Evolutionary conservation across 2,113 vertebrate genomes (phyloP).

Genomic region (Oncorhynchus mykiss): DNA sequence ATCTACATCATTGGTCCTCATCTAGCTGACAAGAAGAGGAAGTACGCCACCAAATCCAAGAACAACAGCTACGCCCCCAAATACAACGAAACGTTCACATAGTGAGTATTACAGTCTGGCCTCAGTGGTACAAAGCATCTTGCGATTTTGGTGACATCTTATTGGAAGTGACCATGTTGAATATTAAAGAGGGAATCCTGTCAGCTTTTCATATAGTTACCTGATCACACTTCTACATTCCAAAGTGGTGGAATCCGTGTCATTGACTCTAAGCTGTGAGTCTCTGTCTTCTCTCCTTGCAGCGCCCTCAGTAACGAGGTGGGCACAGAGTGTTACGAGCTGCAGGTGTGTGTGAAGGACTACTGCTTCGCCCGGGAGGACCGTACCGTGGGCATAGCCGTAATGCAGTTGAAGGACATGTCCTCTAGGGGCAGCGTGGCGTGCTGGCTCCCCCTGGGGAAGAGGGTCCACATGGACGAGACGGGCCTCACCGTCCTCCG

Average conservation of each 20-base stretch:
- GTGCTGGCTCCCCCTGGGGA: conserved; percentile 93
- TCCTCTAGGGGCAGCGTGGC: conserved; percentile 86
- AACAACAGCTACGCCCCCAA: conserved; percentile 99
- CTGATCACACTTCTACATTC: no score
- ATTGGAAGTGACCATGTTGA: no score
- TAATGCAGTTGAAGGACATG: conserved; percentile 92
- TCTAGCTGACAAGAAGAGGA: conserved; percentile 97
- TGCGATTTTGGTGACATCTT: no score
- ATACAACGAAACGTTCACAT: conserved; percentile 96
- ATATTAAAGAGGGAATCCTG: no score
- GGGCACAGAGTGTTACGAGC: conserved; percentile 94
- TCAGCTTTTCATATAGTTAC: no score
- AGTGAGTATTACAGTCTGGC: conserved; percentile 78
- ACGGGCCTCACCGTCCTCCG: conserved; percentile 94
- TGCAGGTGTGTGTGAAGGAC: conserved; percentile 98
- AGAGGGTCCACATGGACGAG: conserved; percentile 97
- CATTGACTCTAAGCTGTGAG: neutral
- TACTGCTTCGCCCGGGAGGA: conserved; percentile 98
- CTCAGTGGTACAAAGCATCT: no score
- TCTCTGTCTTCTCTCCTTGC: neutral
- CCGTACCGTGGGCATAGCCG: conserved; percentile 91
- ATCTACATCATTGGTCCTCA: conserved; percentile 96
- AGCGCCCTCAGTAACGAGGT: conserved; percentile 89
- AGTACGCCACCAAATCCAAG: conserved; percentile 97
- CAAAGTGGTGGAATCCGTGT: no score